A percentile compares a stretch with the other conserved stretches of the same genome.
Conservation (phyloP, 1,140 invertebrate genomes). For the Nephila pilipes region DNA sequence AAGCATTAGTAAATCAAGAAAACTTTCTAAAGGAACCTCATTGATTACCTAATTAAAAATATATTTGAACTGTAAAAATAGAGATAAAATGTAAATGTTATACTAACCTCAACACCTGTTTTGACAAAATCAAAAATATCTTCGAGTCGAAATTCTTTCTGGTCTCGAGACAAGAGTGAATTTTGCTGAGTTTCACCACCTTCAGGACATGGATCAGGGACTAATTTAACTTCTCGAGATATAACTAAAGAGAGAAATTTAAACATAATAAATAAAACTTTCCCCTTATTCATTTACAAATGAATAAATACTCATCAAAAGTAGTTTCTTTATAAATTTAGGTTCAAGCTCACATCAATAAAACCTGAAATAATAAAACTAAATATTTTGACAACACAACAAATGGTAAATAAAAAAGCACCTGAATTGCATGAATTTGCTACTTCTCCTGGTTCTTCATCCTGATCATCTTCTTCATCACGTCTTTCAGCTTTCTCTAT, state of each 20-base stretch:
- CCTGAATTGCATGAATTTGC: conserved; percentile 51
- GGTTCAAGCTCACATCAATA: no score
- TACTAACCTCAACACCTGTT: conserved; percentile 73
- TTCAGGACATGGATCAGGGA: conserved; percentile 57
- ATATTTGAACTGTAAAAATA: no score
- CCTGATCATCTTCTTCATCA: not conserved
- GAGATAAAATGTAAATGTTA: not conserved
- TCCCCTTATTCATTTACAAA: no score
- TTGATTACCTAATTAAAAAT: no score
- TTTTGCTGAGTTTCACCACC: not conserved
- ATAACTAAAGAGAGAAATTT: conserved; percentile 43
- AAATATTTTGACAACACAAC: no score
- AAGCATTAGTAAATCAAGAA: no score
- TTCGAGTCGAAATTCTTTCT: conserved; percentile 72
- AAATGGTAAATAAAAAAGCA: not conserved
- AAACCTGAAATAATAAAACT: not conserved
- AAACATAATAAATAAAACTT: not conserved
- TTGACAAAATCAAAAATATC: conserved; percentile 76
- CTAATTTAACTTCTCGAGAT: conserved; percentile 53
- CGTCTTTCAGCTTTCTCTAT: conserved; percentile 67
- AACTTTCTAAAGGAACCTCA: no score
- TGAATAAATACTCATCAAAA: no score
- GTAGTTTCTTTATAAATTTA: no score
- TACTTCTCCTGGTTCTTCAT: conserved; percentile 7
- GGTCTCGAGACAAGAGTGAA: not conserved